Conservation (phyloP, 1,140 invertebrate species). For the Caerostris darwini region DNA sequence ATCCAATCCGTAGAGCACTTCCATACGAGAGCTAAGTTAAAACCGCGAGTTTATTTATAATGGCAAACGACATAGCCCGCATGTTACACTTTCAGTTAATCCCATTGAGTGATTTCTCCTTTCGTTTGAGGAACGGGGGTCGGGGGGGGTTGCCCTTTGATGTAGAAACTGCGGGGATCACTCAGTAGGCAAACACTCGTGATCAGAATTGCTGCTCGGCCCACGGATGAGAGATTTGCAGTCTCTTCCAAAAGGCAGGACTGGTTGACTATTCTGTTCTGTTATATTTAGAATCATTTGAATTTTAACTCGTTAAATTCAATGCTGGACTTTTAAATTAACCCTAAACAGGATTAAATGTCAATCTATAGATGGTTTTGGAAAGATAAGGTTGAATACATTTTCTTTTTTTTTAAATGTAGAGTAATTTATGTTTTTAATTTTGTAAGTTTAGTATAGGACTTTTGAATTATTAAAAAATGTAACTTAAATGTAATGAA, state of each 20-base stretch:
- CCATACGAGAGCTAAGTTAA: background rate
- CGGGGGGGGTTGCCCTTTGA: slow-evolving; percentile 57
- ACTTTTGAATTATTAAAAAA: too few relatives aligned
- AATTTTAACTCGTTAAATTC: too few relatives aligned
- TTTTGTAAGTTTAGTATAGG: too few relatives aligned
- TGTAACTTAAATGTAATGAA: too few relatives aligned
- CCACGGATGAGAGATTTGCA: background rate
- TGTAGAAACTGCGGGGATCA: slow-evolving; percentile 58
- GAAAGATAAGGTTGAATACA: too few relatives aligned
- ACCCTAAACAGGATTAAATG: too few relatives aligned
- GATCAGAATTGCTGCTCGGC: slow-evolving; percentile 43
- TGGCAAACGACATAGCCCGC: slow-evolving; percentile 57
- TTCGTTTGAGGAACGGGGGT: slow-evolving; percentile 19
- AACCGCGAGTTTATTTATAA: slow-evolving; percentile 52
- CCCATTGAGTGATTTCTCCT: slow-evolving; percentile 63
- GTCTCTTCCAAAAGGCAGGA: background rate
- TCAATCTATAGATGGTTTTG: too few relatives aligned
- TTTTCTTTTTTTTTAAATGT: too few relatives aligned
- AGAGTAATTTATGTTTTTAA: too few relatives aligned
- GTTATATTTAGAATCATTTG: too few relatives aligned
- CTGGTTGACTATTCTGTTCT: background rate
- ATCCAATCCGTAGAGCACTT: background rate
- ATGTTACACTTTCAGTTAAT: slow-evolving; percentile 69
- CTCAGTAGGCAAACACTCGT: slow-evolving; percentile 66
- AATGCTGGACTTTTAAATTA: too few relatives aligned